These are phyloP conservation scores for Anolis apletophallus DNA, from an alignment of 2,797 vertebrate genomes.

Conservation along the genomic window DNA sequence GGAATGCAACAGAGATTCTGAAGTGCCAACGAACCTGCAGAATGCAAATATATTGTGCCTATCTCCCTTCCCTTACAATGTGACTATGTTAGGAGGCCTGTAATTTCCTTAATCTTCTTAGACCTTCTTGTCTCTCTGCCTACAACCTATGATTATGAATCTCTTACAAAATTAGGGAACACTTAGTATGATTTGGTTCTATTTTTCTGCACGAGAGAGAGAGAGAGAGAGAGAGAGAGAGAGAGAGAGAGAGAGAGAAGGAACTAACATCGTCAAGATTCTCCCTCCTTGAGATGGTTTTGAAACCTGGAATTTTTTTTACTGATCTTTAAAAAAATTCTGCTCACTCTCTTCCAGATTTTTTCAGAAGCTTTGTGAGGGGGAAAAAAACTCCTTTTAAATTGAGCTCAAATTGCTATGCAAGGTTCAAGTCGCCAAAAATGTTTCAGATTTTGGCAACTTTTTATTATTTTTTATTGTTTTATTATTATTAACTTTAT, in stretches of 20 bases:
- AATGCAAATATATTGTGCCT: slow-evolving; percentile 45
- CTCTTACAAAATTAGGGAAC: slow-evolving; percentile 42
- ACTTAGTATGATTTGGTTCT: slow-evolving; percentile 28
- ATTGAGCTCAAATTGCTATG: background rate
- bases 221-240: slow-evolving; percentile 14
- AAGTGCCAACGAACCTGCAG: slow-evolving; percentile 49
- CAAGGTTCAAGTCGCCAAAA: background rate
- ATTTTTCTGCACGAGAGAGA: slow-evolving; percentile 10
- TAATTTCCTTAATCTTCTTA: slow-evolving; percentile 57
- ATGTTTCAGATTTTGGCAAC: too few species aligned
- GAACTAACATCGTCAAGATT: background rate
- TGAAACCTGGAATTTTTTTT: background rate
- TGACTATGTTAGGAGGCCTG: slow-evolving; percentile 14
- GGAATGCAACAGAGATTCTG: slow-evolving; percentile 50
- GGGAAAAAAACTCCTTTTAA: background rate
- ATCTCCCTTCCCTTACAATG: slow-evolving; percentile 41
- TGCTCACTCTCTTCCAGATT: too few species aligned
- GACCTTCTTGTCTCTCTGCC: slow-evolving; percentile 22
- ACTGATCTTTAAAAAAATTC: background rate
- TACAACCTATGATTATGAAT: slow-evolving; percentile 12
- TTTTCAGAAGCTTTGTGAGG: background rate
- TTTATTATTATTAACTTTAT: too few species aligned
- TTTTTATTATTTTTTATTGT: too few species aligned
- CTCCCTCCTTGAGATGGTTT: background rate
- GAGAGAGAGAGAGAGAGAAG: background rate